Percentiles rank a stretch among this genome's conserved stretches.
Evolutionary conservation across 1,140 invertebrate species (phyloP).

Genomic region (Lerema accius): DNA sequence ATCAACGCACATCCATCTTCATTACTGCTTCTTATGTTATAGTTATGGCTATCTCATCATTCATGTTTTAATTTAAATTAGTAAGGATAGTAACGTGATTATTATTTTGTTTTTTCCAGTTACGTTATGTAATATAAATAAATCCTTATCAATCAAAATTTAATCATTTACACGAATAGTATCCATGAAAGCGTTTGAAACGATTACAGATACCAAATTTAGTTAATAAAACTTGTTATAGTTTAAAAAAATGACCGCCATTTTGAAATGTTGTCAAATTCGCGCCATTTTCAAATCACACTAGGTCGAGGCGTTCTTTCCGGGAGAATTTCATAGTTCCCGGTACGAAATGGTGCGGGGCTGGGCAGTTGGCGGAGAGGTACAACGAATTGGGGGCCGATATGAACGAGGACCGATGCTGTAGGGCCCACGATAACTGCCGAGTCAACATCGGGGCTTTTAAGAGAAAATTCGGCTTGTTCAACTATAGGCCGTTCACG

Average conservation of each 20-base stretch:
- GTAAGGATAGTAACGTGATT: no score
- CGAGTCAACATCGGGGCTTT: conserved; percentile 87
- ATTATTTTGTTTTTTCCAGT: no score
- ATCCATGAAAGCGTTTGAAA: no score
- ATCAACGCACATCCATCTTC: no score
- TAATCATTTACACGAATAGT: no score
- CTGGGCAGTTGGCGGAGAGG: conserved; percentile 85
- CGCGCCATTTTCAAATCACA: conserved; percentile 23
- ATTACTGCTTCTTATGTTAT: no score
- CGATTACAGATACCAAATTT: no score
- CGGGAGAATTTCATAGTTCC: conserved; percentile 86
- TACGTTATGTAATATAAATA: background rate
- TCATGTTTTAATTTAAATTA: no score
- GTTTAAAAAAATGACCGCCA: no score
- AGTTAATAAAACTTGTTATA: no score
- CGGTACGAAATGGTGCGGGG: conserved; percentile 94
- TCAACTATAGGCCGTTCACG: conserved; percentile 92
- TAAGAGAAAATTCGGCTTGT: conserved; percentile 86
- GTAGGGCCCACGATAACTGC: conserved; percentile 91
- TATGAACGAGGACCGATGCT: conserved; percentile 89
- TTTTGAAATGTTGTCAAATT: conserved; percentile 33
- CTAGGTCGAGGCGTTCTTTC: conserved; percentile 77
- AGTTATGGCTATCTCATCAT: no score
- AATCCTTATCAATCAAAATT: no score
- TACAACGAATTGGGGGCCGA: conserved; percentile 89